These are phyloP conservation scores for Cryptotis parvus DNA, from an alignment of 2,113 vertebrate species.

Conservation along the genomic window DNA sequence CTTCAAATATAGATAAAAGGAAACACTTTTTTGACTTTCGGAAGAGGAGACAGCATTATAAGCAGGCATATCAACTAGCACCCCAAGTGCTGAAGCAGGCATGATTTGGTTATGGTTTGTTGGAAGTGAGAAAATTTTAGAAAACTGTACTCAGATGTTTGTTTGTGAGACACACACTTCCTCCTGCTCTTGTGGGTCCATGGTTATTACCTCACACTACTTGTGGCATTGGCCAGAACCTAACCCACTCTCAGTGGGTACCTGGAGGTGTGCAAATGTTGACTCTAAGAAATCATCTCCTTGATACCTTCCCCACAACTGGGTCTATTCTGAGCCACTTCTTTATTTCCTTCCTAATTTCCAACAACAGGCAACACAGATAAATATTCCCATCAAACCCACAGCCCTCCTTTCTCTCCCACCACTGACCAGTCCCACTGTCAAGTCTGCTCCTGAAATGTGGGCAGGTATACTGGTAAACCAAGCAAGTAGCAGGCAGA, in stretches of 20 bases:
- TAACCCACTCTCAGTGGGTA: too few relatives aligned
- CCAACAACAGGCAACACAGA: not conserved
- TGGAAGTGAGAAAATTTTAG: not conserved
- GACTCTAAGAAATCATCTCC: not conserved
- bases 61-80: not conserved
- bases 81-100: not conserved
- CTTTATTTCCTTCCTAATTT: not conserved
- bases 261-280: too few relatives aligned
- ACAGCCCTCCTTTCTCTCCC: not conserved
- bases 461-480: not conserved
- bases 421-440: not conserved
- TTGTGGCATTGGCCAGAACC: fast-evolving
- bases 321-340: not conserved
- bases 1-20: not conserved
- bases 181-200: not conserved
- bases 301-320: not conserved
- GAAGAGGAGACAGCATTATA: slow-evolving; percentile 10
- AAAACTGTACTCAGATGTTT: not conserved
- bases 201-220: not conserved
- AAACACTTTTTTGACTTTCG: not conserved
- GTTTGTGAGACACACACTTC: not conserved
- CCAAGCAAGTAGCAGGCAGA: not conserved
- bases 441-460: not conserved
- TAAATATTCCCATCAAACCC: not conserved
- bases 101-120: not conserved